These are phyloP conservation scores for Falco concolor DNA, from an alignment of 2,797 vertebrate species.

Conservation along the genomic window DNA sequence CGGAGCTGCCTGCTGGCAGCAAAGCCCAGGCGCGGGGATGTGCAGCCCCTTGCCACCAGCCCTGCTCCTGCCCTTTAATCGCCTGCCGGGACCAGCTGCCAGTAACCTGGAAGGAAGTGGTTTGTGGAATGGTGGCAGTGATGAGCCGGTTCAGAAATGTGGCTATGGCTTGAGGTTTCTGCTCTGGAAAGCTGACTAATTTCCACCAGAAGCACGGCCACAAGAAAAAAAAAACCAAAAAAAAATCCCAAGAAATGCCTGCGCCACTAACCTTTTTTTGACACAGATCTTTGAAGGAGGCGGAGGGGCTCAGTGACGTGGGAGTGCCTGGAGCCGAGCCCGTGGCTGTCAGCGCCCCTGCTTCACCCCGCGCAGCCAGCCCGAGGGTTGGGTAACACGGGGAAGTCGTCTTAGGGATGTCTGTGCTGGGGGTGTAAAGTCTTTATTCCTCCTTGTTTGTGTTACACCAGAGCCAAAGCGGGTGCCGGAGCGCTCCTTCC, in stretches of 20 bases:
- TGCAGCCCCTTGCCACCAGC: neutral
- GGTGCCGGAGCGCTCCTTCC: neutral
- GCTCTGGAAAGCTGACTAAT: conserved; percentile 60
- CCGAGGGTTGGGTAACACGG: accelerated
- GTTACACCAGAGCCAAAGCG: neutral
- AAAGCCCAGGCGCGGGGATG: neutral
- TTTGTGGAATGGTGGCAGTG: conserved; percentile 72
- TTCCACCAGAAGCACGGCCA: conserved; percentile 12
- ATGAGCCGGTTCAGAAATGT: neutral
- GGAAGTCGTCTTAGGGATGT: neutral
- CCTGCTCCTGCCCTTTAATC: neutral
- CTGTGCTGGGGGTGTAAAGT: accelerated
- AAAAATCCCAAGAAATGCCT: neutral
- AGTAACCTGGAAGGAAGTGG: conserved; percentile 80
- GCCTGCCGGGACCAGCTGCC: neutral
- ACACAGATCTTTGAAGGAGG: accelerated
- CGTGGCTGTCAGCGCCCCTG: neutral
- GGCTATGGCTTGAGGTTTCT: conserved; percentile 66
- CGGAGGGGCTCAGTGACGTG: accelerated
- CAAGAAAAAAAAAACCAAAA: neutral
- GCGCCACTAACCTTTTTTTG: neutral
- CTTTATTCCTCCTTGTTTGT: neutral
- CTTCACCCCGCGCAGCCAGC: neutral
- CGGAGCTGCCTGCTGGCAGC: neutral
- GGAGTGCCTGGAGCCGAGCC: neutral